Evolutionary conservation across 2,113 vertebrate genomes (phyloP).

Genomic region (Gymnocephalus cernua): DNA sequence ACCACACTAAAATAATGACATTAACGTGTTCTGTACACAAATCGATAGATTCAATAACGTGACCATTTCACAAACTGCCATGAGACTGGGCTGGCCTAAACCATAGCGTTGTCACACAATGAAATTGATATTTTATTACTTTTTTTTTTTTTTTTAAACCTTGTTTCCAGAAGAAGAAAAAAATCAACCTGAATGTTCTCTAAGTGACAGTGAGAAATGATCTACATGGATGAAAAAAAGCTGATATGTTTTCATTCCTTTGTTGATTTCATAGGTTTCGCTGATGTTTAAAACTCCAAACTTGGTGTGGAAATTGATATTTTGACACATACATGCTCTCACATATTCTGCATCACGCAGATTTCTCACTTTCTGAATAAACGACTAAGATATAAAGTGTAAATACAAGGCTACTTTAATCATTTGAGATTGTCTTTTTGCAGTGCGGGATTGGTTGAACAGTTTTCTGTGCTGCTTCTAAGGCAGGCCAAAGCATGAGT

Average conservation of each 20-base stretch:
- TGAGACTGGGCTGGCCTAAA: too few species aligned
- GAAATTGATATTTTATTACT: too few species aligned
- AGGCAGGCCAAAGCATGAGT: conserved; percentile 23
- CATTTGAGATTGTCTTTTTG: not conserved
- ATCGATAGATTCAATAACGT: too few species aligned
- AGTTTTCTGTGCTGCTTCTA: conserved; percentile 5
- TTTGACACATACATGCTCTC: not conserved
- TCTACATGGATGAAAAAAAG: not conserved
- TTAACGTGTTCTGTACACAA: too few species aligned
- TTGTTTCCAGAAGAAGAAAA: not conserved
- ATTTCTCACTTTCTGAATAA: not conserved
- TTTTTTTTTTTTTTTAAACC: too few species aligned
- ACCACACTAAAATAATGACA: too few species aligned
- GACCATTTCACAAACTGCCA: too few species aligned
- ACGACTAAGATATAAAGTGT: not conserved
- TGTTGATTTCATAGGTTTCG: not conserved
- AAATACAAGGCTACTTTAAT: conserved; percentile 3
- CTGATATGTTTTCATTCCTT: too few species aligned
- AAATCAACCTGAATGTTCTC: not conserved
- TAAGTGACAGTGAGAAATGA: not conserved
- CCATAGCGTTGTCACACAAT: too few species aligned
- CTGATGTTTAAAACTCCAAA: not conserved
- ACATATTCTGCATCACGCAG: not conserved
- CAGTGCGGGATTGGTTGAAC: not conserved
- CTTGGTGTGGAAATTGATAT: not conserved